These are phyloP conservation scores for Schizotus pectinicornis DNA, from an alignment of 2,888 invertebrate species.

Conservation along the genomic window DNA sequence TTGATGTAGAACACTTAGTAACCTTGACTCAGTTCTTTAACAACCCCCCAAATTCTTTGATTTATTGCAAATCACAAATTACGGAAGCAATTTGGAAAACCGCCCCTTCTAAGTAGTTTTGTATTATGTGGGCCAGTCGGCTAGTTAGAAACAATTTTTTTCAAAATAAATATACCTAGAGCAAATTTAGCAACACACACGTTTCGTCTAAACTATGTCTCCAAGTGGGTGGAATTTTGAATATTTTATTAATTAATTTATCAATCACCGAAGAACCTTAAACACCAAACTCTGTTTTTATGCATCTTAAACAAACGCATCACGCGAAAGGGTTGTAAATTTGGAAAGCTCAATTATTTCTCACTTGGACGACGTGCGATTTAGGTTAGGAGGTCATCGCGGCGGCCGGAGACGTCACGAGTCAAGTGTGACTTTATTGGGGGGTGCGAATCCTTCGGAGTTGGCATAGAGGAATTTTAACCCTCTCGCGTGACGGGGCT, in stretches of 20 bases:
- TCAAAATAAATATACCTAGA: not conserved
- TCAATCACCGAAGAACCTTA: no score
- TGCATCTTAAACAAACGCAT: no score
- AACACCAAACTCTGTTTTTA: no score
- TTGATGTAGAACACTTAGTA: slow-evolving; percentile 9
- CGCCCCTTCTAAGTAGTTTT: not conserved
- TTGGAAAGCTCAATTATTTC: no score
- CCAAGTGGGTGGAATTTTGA: no score
- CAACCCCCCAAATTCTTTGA: not conserved
- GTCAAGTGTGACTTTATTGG: slow-evolving; percentile 6
- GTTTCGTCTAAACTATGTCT: no score
- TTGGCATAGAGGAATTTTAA: not conserved
- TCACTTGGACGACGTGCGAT: slow-evolving; percentile 2
- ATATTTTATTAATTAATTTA: no score
- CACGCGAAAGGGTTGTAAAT: no score
- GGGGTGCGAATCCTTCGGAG: not conserved
- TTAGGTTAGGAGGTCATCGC: slow-evolving; percentile 37
- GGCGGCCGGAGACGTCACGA: slow-evolving; percentile 36
- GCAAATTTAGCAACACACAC: not conserved
- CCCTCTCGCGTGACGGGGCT: not conserved
- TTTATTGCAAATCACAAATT: slow-evolving; percentile 4
- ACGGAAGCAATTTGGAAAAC: not conserved
- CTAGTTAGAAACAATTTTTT: not conserved
- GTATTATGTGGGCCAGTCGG: no score
- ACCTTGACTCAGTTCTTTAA: slow-evolving; percentile 13